Evolutionary conservation across 2,888 invertebrate genomes (phyloP).

Genomic region (Conchocele bisecta): DNA sequence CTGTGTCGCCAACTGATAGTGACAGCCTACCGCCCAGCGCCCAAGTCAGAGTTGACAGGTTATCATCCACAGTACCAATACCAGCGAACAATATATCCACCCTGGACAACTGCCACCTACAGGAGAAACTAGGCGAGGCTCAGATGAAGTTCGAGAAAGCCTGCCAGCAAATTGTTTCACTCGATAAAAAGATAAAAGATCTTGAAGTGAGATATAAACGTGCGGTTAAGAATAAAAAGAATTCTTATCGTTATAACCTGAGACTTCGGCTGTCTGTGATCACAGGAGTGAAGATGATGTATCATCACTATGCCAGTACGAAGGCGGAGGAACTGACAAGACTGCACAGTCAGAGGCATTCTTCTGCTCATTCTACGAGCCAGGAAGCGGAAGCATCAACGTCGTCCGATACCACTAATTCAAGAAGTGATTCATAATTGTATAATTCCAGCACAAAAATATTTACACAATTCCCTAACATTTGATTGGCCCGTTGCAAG

Average conservation of each 20-base stretch:
- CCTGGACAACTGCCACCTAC: slow-evolving; percentile 59
- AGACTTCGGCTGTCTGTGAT: slow-evolving; percentile 75
- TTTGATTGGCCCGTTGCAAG: too few species aligned
- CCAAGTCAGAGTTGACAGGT: too few species aligned
- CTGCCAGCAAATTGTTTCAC: slow-evolving; percentile 76
- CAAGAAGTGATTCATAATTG: too few species aligned
- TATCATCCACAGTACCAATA: not conserved
- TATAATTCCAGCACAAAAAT: too few species aligned
- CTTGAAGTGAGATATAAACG: slow-evolving; percentile 77
- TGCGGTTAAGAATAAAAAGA: slow-evolving; percentile 78
- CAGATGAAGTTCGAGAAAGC: slow-evolving; percentile 76
- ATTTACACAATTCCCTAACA: too few species aligned
- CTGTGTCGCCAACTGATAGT: too few species aligned
- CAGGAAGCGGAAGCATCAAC: slow-evolving; percentile 17
- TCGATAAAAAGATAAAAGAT: slow-evolving; percentile 79
- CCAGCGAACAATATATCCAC: not conserved
- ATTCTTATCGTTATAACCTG: slow-evolving; percentile 77
- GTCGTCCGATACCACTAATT: slow-evolving; percentile 44
- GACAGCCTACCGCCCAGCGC: too few species aligned
- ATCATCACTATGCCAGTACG: slow-evolving; percentile 79
- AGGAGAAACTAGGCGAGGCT: slow-evolving; percentile 65
- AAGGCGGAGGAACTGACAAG: slow-evolving; percentile 77
- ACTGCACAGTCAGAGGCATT: slow-evolving; percentile 66
- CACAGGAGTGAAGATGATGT: slow-evolving; percentile 81
- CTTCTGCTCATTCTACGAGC: slow-evolving; percentile 18